Percentiles rank a stretch among this genome's conserved stretches.
Conservation (phyloP, 2,113 vertebrate species). For the Rhinopithecus roxellana region DNA sequence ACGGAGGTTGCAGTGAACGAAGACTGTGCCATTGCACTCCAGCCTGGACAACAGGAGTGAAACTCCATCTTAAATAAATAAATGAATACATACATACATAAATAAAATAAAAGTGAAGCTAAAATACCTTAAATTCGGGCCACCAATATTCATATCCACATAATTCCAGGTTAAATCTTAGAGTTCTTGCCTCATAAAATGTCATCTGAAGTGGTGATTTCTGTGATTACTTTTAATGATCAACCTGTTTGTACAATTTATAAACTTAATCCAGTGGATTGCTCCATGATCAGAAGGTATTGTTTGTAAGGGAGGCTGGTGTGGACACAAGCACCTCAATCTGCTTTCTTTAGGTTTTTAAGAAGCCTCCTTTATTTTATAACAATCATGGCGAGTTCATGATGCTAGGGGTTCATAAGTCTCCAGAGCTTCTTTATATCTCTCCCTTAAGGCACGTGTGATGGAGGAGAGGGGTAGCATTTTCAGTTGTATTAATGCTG, state of each 20-base stretch:
- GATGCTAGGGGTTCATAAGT: background rate
- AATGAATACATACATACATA: too few species aligned
- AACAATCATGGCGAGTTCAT: too few species aligned
- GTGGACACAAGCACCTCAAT: background rate
- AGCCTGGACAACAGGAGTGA: too few species aligned
- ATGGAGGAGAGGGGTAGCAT: rapidly evolving
- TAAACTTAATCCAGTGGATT: background rate
- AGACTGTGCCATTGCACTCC: too few species aligned
- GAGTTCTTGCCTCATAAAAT: background rate
- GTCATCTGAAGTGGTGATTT: background rate
- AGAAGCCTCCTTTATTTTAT: background rate
- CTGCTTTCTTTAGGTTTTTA: background rate
- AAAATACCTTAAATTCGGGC: background rate
- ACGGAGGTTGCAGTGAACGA: too few species aligned
- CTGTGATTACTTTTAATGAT: background rate
- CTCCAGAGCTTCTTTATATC: background rate
- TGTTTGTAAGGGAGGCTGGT: background rate
- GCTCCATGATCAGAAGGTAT: background rate
- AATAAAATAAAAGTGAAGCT: background rate
- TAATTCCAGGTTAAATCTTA: background rate
- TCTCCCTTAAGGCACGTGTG: background rate
- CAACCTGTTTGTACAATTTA: background rate
- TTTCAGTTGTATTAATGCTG: background rate
- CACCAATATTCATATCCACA: background rate
- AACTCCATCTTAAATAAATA: too few species aligned